Percentiles rank a stretch among this genome's conserved stretches.
Conservation (phyloP, 2,797 vertebrate species). For the Periophthalmus magnuspinnatus region DNA sequence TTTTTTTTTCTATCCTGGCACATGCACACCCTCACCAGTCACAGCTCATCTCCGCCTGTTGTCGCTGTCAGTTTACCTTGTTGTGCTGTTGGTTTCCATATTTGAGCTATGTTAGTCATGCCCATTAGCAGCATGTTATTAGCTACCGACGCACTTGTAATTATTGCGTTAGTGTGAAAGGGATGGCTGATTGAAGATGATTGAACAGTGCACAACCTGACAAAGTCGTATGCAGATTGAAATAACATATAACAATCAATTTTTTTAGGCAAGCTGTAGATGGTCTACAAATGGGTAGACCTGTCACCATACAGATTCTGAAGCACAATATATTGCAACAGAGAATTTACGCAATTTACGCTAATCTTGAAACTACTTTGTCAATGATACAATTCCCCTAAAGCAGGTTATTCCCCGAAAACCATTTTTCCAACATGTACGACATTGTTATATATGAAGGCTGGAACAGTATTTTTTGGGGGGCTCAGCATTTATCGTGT, state of each 20-base stretch:
- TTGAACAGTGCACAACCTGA: slow-evolving; percentile 38
- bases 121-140: slow-evolving; percentile 49
- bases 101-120: slow-evolving; percentile 33
- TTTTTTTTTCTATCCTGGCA: background rate
- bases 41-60: slow-evolving; percentile 5
- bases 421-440: no score
- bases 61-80: slow-evolving; percentile 17
- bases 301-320: no score
- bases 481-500: no score
- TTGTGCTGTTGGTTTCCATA: slow-evolving; percentile 23
- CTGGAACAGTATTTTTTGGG: no score
- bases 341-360: no score
- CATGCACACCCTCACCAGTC: background rate
- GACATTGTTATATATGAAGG: no score
- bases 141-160: slow-evolving; percentile 52
- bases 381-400: no score
- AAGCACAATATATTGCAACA: no score
- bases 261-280: background rate
- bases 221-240: slow-evolving; percentile 21
- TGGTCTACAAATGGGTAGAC: background rate
- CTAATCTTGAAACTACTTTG: no score
- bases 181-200: slow-evolving; percentile 57
- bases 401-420: no score
- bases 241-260: slow-evolving; percentile 34
- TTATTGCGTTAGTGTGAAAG: slow-evolving; percentile 59